Conservation (phyloP, 2,113 vertebrate species). For the Cephalopterus ornatus region DNA sequence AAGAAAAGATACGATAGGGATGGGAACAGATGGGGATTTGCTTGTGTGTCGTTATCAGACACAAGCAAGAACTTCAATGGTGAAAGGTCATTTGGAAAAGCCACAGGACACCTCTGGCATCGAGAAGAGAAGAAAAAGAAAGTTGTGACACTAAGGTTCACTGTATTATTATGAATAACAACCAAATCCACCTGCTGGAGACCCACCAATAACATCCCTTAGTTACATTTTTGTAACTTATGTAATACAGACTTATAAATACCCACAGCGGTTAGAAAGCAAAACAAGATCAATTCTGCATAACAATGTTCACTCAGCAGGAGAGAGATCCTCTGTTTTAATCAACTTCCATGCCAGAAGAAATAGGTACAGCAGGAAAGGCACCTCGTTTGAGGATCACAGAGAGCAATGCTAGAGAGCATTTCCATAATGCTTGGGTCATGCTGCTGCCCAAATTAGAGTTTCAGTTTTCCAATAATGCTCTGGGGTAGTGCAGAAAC, state of each 20-base stretch:
- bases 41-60: neutral
- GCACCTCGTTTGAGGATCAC: neutral
- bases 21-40: constrained; percentile 26
- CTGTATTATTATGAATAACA: neutral
- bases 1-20: neutral
- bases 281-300: neutral
- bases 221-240: neutral
- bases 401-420: neutral
- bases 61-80: neutral
- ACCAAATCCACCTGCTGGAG: constrained; percentile 1
- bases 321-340: neutral
- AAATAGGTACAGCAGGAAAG: neutral
- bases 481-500: neutral
- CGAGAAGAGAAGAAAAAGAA: neutral
- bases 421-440: neutral
- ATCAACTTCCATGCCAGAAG: neutral
- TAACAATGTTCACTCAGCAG: neutral
- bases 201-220: neutral
- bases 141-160: neutral
- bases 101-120: neutral
- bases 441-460: neutral
- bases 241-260: neutral
- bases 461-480: constrained; percentile 3
- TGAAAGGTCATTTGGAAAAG: constrained; percentile 37
- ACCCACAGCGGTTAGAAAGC: neutral